A percentile compares a stretch with the other conserved stretches of the same genome.
phyloP scores from a whole-genome alignment of 2,797 vertebrate genomes.

The Clarias pachynema region DNA sequence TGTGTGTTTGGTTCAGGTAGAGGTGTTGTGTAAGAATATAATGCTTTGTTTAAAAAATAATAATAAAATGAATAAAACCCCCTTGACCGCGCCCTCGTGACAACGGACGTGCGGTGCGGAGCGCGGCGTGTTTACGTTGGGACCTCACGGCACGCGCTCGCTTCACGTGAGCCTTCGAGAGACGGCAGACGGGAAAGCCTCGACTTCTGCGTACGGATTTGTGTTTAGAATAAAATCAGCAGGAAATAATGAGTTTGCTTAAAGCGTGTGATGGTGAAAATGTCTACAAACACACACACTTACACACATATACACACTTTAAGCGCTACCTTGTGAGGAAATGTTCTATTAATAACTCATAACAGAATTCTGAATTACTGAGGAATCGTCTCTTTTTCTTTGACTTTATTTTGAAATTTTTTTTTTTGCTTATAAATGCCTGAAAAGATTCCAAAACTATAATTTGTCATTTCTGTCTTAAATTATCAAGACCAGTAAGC shows the following conservation, averaged over 20 bases:
- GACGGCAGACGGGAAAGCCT: conserved; percentile 85
- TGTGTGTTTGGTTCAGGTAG: conserved; percentile 98
- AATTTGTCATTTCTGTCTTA: conserved; percentile 80
- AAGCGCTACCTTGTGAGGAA: conserved; percentile 78
- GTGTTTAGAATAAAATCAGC: conserved; percentile 76
- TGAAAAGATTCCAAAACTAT: conserved; percentile 66
- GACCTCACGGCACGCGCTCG: conserved; percentile 77
- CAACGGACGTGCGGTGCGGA: conserved; percentile 88
- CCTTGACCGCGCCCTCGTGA: conserved; percentile 93
- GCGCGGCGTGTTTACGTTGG: conserved; percentile 83
- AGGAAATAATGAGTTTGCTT: conserved; percentile 81
- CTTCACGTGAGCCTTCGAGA: conserved; percentile 82
- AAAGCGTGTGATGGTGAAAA: conserved; percentile 90
- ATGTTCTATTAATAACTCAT: conserved; percentile 72
- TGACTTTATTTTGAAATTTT: conserved; percentile 27
- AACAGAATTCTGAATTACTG: conserved; percentile 69
- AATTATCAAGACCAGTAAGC: conserved; percentile 72
- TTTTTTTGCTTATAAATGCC: conserved; percentile 76
- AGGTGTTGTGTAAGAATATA: conserved; percentile 98
- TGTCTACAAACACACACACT: conserved; percentile 72
- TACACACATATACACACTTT: conserved; percentile 68
- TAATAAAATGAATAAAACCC: conserved; percentile 63
- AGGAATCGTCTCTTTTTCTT: conserved; percentile 58
- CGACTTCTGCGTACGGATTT: conserved; percentile 88
- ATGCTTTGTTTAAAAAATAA: conserved; percentile 89